Evolutionary conservation across 2,797 vertebrate genomes (phyloP).

Genomic region (Lacerta agilis): DNA sequence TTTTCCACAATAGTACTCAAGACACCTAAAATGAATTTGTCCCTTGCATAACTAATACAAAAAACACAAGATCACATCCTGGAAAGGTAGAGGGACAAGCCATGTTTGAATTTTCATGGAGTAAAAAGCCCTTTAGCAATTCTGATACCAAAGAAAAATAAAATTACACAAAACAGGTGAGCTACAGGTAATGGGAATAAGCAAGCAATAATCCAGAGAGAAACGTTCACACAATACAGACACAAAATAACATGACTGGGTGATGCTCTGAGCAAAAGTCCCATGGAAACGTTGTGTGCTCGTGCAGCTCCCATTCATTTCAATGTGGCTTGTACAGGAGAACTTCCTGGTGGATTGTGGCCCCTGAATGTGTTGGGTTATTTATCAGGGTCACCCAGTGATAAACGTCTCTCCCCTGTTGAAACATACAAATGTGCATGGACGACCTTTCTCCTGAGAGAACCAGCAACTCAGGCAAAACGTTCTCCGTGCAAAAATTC

Average conservation of each 20-base stretch:
- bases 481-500: conserved; percentile 40
- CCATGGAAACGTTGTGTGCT: not conserved
- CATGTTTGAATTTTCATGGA: conserved; percentile 55
- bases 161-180: conserved; percentile 44
- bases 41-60: conserved; percentile 10
- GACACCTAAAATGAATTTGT: not conserved
- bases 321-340: not conserved
- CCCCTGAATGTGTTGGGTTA: conserved; percentile 6
- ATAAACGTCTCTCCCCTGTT: conserved; percentile 17
- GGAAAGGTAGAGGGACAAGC: not conserved
- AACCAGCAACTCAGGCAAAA: conserved; percentile 31
- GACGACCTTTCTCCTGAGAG: not conserved
- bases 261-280: not conserved
- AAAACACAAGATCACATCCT: not conserved
- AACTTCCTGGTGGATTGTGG: not conserved
- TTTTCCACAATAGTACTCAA: not conserved
- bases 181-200: conserved; percentile 40
- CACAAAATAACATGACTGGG: conserved; percentile 18
- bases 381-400: conserved; percentile 14
- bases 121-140: conserved; percentile 39
- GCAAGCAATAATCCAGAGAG: conserved; percentile 40
- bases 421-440: conserved; percentile 26
- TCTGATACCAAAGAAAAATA: conserved; percentile 41
- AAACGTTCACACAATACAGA: conserved; percentile 5
- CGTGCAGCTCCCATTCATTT: not conserved